Percentiles rank a stretch among this genome's conserved stretches.
These are phyloP conservation scores for Clavelina lepadiformis DNA, from an alignment of 23 tunicate species.

Conservation along the genomic window DNA sequence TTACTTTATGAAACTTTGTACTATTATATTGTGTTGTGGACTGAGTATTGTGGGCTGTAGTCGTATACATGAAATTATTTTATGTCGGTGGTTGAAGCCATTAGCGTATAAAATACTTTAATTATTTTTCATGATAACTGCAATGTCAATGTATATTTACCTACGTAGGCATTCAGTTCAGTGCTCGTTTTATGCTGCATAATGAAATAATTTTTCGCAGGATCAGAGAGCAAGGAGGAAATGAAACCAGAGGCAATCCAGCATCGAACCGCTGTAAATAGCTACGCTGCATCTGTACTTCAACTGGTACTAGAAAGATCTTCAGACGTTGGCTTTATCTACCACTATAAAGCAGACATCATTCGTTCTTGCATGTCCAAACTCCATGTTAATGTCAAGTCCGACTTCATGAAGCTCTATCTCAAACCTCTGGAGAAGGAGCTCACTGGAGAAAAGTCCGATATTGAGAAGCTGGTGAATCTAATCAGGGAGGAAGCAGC, in stretches of 20 bases:
- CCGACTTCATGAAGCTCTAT: slow-evolving; percentile 40
- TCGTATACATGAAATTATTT: too few species aligned
- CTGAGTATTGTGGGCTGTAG: too few species aligned
- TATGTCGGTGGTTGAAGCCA: too few species aligned
- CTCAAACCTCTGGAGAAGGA: slow-evolving; percentile 44
- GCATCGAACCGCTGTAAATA: slow-evolving; percentile 46
- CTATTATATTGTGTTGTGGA: too few species aligned
- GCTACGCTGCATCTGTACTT: slow-evolving; percentile 49
- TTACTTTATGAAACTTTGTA: too few species aligned
- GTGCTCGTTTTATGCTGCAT: too few species aligned
- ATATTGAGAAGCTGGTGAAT: slow-evolving; percentile 33
- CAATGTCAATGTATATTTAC: too few species aligned
- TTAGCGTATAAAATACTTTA: too few species aligned
- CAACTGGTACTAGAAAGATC: slow-evolving; percentile 27
- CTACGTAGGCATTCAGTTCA: too few species aligned
- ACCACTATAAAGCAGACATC: slow-evolving; percentile 11
- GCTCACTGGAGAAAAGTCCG: slow-evolving; percentile 3
- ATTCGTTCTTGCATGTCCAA: slow-evolving; percentile 23
- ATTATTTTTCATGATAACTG: too few species aligned
- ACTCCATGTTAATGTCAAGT: slow-evolving; percentile 4
- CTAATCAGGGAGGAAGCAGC: slow-evolving; percentile 25
- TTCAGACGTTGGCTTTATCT: slow-evolving; percentile 35
- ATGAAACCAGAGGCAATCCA: slow-evolving; percentile 10
- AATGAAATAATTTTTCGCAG: too few species aligned
- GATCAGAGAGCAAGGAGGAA: neutral